phyloP scores from a whole-genome alignment of 2,797 vertebrate species.

The Hoplostethus mediterraneus region DNA sequence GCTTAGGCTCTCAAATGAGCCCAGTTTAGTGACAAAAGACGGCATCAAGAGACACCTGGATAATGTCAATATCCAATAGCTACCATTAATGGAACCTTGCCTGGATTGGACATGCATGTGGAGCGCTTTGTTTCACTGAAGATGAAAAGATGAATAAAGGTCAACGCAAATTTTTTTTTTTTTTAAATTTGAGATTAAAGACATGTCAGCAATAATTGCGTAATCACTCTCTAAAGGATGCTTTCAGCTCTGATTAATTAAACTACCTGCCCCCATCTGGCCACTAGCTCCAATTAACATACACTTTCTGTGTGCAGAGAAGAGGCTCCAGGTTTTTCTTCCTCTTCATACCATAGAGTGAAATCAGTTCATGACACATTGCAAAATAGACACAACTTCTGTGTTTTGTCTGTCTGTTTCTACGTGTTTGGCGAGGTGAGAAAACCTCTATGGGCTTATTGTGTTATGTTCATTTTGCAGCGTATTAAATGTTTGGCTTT shows the following conservation, averaged over 20 bases:
- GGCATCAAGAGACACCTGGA: conserved; percentile 37
- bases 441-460: neutral
- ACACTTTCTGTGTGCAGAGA: conserved; percentile 43
- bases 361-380: neutral
- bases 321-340: neutral
- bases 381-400: neutral
- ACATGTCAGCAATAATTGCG: conserved; percentile 36
- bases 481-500: neutral
- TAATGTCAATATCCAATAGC: conserved; percentile 8
- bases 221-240: conserved; percentile 37
- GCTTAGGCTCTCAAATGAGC: conserved; percentile 34
- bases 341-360: too few relatives aligned
- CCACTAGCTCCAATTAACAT: conserved; percentile 55
- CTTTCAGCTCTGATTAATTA: conserved; percentile 53
- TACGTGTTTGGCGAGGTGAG: neutral
- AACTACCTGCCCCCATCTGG: conserved; percentile 52
- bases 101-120: conserved; percentile 6
- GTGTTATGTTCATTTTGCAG: neutral
- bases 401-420: neutral
- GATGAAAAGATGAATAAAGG: conserved; percentile 11
- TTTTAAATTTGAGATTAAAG: conserved; percentile 36
- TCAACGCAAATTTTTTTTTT: conserved; percentile 28
- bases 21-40: conserved; percentile 33
- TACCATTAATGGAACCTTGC: neutral
- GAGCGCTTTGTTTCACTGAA: conserved; percentile 33